phyloP scores from a whole-genome alignment of 2,888 invertebrate genomes.

The Timandra comae region DNA sequence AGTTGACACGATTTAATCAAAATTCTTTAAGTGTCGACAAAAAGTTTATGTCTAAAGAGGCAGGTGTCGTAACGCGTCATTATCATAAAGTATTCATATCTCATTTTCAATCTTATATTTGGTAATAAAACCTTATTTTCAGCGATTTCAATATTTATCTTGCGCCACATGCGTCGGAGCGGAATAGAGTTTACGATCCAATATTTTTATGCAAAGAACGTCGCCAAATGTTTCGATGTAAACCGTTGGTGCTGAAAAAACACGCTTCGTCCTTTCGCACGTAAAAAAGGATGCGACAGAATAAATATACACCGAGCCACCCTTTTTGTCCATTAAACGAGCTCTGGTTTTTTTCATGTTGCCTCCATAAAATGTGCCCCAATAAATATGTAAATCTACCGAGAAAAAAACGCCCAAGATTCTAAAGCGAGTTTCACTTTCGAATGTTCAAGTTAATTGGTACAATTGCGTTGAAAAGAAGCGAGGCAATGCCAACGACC shows the following conservation, averaged over 20 bases:
- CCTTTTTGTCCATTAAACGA: slow-evolving; percentile 76
- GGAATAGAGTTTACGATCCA: slow-evolving; percentile 65
- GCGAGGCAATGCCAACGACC: slow-evolving; percentile 47
- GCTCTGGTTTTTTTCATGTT: slow-evolving; percentile 64
- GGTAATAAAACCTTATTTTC: slow-evolving; percentile 57
- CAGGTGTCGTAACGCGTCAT: slow-evolving; percentile 44
- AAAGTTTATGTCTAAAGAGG: no score
- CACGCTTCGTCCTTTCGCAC: slow-evolving; percentile 66
- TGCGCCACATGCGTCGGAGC: slow-evolving; percentile 60
- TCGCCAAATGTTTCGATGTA: slow-evolving; percentile 65
- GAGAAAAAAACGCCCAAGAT: slow-evolving; percentile 50
- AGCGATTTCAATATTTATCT: slow-evolving; percentile 58
- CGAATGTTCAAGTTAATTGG: slow-evolving; percentile 62
- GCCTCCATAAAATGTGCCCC: slow-evolving; percentile 74
- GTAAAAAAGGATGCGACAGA: slow-evolving; percentile 76
- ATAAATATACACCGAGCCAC: slow-evolving; percentile 74
- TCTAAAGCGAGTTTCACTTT: slow-evolving; percentile 67
- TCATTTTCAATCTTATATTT: slow-evolving; percentile 52
- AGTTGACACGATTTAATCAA: no score
- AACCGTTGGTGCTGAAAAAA: slow-evolving; percentile 59
- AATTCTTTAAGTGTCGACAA: no score
- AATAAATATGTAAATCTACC: slow-evolving; percentile 76
- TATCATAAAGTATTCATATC: slow-evolving; percentile 49
- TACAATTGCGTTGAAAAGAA: slow-evolving; percentile 54
- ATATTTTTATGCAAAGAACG: slow-evolving; percentile 76